Base-by-base conservation (phyloP, 1,140 invertebrate species). In the Drosophila serrata region DNA sequence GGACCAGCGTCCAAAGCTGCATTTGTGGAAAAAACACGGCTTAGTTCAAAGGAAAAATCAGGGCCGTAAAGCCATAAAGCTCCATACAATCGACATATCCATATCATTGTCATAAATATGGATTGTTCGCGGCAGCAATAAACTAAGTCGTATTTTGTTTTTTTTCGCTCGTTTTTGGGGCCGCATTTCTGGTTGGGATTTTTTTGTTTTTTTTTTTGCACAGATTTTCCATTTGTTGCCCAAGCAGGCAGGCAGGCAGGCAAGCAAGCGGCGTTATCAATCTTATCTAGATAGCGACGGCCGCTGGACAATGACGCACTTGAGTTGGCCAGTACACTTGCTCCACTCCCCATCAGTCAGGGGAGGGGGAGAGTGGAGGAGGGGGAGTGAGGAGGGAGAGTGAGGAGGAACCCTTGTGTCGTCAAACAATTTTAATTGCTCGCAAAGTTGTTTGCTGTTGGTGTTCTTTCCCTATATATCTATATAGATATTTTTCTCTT, bases 371-470 rank as follows among this genome's bases (percentile, higher is more conserved):
- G n/a, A n/a, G n/a, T n/a, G n/a, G n/a, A n/a, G n/a, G n/a, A n/a
- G n/a, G n/a, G n/a, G n/a, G n/a, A n/a, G n/a, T n/a, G n/a, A n/a
- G n/a, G n/a, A n/a, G n/a, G n/a, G n/a, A n/a, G n/a, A n/a, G n/a
- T n/a, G n/a, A 15, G 15, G 46, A 29, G 49, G 31, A 37, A 22
- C 51, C 51, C 51, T 53, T 53, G 51, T 64, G 78, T 87, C 67
- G 72, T 72, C 62, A 81, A 85, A 88, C 85, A 88, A 79, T 88
- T 88, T 86, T 88, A 88, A 88, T 88, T 88, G 85, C 85, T 79
- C 67, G 63, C 76, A 87, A 88, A 87, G 84, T 87, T 88, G 84
- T 87, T 87, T 87, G 79, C 81, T 85, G 61, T 86, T 79, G 56
- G 51, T 55, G 62, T 49, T 69, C 24, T 61, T 48, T 59, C 55